These are phyloP conservation scores for Poecile atricapillus DNA, from an alignment of 2,113 vertebrate species.

Conservation along the genomic window DNA sequence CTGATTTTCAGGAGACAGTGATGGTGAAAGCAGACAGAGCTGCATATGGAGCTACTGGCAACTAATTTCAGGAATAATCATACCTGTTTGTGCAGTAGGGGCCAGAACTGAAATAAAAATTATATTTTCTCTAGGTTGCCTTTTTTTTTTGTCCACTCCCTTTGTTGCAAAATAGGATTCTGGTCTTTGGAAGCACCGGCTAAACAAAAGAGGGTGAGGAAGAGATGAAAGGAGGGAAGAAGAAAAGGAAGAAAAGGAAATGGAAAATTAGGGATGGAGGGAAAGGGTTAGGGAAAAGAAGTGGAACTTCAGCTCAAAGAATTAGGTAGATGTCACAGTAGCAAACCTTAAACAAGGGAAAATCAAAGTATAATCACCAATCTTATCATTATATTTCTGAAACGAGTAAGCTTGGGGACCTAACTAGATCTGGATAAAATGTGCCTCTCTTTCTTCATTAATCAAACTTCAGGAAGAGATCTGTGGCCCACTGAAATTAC, in stretches of 20 bases:
- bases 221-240: background rate
- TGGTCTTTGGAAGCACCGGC: background rate
- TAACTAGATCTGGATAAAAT: background rate
- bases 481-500: background rate
- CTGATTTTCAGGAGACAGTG: background rate
- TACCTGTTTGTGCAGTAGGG: accelerated
- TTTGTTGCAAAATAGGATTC: background rate
- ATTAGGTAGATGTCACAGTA: background rate
- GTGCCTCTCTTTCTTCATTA: background rate
- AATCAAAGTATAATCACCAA: background rate
- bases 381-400: background rate
- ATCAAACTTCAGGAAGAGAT: background rate
- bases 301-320: background rate
- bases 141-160: background rate
- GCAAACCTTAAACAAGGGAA: background rate
- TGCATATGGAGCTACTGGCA: background rate
- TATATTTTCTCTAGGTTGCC: background rate
- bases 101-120: background rate
- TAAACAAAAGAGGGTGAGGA: background rate
- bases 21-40: background rate
- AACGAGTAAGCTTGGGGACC: background rate
- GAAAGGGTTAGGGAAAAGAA: background rate
- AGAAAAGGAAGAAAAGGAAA: background rate
- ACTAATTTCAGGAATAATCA: background rate
- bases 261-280: background rate